Conservation (phyloP, 2,113 vertebrate species). For the Pseudorectes ferrugineus region DNA sequence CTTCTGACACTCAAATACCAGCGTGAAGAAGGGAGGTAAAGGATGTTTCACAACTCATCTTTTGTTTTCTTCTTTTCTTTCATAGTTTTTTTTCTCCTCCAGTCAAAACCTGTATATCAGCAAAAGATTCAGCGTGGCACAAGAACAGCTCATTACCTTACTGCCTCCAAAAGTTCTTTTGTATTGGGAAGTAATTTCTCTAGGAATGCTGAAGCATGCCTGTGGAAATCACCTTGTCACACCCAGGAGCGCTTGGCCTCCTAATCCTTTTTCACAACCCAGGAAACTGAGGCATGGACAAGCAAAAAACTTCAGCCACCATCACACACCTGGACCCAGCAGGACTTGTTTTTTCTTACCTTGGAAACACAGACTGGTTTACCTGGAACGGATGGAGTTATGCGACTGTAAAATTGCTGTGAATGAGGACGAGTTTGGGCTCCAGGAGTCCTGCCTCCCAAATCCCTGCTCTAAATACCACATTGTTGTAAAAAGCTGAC, state of each 20-base stretch:
- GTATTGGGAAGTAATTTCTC: neutral
- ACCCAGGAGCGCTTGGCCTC: neutral
- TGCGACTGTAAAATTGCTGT: neutral
- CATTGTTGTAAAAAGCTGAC: slow-evolving; percentile 15
- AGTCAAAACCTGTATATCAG: neutral
- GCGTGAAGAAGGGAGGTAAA: neutral
- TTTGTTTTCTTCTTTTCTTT: neutral
- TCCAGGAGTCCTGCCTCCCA: neutral
- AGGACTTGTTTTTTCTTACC: neutral
- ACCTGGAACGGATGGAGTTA: neutral
- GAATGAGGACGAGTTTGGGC: neutral
- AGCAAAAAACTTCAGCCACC: neutral
- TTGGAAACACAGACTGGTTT: slow-evolving; percentile 5
- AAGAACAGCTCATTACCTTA: neutral
- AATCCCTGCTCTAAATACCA: slow-evolving; percentile 1
- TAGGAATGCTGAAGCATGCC: neutral
- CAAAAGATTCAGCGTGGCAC: neutral
- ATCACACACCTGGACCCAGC: neutral
- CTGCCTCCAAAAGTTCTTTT: neutral
- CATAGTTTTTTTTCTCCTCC: rapidly evolving
- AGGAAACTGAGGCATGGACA: slow-evolving; percentile 28
- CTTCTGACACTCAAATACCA: neutral
- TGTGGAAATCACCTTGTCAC: neutral
- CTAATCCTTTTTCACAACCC: neutral
- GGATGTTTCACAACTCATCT: neutral